phyloP scores from a whole-genome alignment of 2,888 invertebrate species.

The Oithona nana region DNA sequence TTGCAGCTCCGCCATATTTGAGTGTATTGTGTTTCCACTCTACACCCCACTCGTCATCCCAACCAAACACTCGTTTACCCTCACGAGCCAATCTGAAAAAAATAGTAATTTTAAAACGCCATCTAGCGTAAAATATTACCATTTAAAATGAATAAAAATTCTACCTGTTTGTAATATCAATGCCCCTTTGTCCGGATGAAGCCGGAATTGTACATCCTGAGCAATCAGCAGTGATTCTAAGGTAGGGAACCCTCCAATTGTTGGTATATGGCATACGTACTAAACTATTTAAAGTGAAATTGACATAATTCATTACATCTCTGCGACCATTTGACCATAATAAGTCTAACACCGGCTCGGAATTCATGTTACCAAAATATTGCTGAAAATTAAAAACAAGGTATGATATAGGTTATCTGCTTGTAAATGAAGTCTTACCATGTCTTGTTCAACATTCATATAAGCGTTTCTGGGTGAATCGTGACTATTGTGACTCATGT shows the following conservation, averaged over 20 bases:
- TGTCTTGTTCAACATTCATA: not conserved
- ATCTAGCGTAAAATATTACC: too few species aligned
- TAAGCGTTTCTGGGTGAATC: constrained; percentile 2
- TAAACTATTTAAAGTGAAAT: constrained; percentile 4
- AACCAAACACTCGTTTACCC: not conserved
- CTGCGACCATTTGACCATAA: not conserved
- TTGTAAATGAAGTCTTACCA: not conserved
- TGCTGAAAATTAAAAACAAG: not conserved
- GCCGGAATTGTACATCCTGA: constrained; percentile 5
- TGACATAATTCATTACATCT: not conserved
- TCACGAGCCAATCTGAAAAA: not conserved
- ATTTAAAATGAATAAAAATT: not conserved
- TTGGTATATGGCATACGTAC: constrained; percentile 10
- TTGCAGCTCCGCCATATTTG: constrained; percentile 5
- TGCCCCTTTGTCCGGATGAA: constrained; percentile 3
- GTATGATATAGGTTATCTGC: not conserved
- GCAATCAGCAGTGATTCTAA: constrained; percentile 1
- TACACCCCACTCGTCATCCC: constrained; percentile 14
- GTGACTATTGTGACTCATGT: constrained; percentile 13
- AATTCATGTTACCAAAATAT: not conserved
- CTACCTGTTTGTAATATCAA: not conserved
- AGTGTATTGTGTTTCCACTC: not conserved
- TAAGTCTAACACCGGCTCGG: not conserved
- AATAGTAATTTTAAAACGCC: not conserved
- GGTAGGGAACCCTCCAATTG: constrained; percentile 8